Evolutionary conservation across 92 coral and sea anemone genomes (phyloP), one percentile per base, ranked within the genome.

Genomic region (Pocillopora grandis): DNA sequence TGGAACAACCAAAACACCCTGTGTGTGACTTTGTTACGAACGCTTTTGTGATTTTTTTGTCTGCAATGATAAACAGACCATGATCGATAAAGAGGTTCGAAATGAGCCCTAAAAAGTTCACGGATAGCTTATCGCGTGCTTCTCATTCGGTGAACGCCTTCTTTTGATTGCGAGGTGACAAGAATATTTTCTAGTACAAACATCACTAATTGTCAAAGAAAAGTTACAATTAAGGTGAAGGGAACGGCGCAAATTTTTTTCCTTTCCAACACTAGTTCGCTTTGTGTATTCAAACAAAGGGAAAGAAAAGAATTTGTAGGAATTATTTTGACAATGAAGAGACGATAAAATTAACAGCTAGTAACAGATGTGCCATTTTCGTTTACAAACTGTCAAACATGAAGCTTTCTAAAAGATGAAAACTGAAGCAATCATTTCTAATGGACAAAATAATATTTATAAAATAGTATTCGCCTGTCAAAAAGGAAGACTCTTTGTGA

Each of bases 281-380:
- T 79, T 91, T 89, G 90, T 87, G 72, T 72, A 85, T 60, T 72
- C 75, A 90, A 86, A 92, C 93, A 88, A 92, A 89, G 74, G 85
- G 71, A 81, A 87, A 87, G 90, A 80, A 81, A 81, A 86, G 76
- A 91, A 88, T 80, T 94, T 90, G 94, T 85, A 82, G 86, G 85
- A 81, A 89, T 89, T 92, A 91, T 94, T 94, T 88, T 94, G 98
- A 94, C 98, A 94, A 90, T 79, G 78, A 83, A 78, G 85, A 86
- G 90, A 85, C 86, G 86, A 90, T 88, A 90, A 94, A 89, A 94
- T 94, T 94, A 92, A 92, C 95, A 94, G 92, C 92, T 81, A 86
- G 92, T 86, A 93, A 89, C 98, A 92, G 92, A 94, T 94, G 91
- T 94, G 98, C 95, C 98, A 94, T 87, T 80, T 89, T 92, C 95